A percentile compares a stretch with the other conserved stretches of the same genome.
Conservation (phyloP, 2,113 vertebrate genomes). For the Corydoras maculifer region DNA sequence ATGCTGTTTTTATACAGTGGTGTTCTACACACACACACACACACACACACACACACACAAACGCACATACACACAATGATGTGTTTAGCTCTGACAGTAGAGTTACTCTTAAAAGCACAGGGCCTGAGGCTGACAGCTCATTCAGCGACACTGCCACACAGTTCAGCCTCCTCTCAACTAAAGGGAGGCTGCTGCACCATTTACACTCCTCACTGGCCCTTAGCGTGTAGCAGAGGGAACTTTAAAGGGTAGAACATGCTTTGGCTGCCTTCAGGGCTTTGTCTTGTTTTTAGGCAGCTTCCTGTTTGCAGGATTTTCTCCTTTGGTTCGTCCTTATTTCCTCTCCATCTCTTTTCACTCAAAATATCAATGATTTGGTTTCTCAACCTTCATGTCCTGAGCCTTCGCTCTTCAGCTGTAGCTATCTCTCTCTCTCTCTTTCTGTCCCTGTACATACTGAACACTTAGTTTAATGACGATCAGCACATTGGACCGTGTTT, state of each 20-base stretch:
- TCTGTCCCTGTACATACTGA: no score
- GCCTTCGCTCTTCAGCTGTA: no score
- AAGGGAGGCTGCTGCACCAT: slow-evolving; percentile 58
- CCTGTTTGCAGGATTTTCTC: neutral
- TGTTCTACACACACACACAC: neutral
- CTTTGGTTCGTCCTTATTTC: neutral
- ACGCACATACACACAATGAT: slow-evolving; percentile 45
- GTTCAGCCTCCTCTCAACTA: slow-evolving; percentile 28
- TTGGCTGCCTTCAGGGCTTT: neutral
- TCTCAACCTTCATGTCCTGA: slow-evolving; percentile 33
- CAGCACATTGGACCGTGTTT: no score
- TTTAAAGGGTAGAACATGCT: neutral
- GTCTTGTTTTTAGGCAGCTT: slow-evolving; percentile 1
- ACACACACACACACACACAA: slow-evolving; percentile 3
- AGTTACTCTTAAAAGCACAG: slow-evolving; percentile 65
- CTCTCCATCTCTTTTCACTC: neutral
- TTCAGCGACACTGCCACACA: slow-evolving; percentile 54
- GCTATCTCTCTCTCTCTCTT: no score
- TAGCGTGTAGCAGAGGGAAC: slow-evolving; percentile 7
- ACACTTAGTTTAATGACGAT: no score
- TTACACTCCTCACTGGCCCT: slow-evolving; percentile 43
- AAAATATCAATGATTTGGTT: slow-evolving; percentile 4
- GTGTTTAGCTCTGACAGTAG: slow-evolving; percentile 57
- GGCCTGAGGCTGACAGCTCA: slow-evolving; percentile 61
- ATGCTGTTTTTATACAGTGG: neutral